Evolutionary conservation across 1,140 invertebrate genomes (phyloP), one percentile per base, ranked within the genome.

Genomic region (Bathynomus jamesi): DNA sequence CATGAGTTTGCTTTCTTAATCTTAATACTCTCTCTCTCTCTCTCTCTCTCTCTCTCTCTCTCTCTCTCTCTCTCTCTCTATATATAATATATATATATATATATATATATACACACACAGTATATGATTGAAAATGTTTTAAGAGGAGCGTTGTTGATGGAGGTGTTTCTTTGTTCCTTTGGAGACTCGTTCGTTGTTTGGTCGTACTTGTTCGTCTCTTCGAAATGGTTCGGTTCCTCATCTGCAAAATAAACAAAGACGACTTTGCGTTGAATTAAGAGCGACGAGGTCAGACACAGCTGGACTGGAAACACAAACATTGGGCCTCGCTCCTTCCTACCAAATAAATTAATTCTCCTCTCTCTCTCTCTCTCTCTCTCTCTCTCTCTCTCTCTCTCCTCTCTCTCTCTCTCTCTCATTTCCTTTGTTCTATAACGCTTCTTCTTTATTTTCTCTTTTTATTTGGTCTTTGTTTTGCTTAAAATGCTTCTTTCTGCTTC

Each of bases 21-120:
- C 40, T 53, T 21, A 17, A 11, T 40, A 17, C 40, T 53, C 40
- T 53, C 40, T 53, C 40, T 53, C 5, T 5, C 5, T 53, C 40
- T 53, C 40, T 53, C 40, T 53, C 40, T 53, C 40, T 53, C 40
- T 53, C 40, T 53, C 40, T 53, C 40, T 53, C 40, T 53, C 5
- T 5, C 5, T 53, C 40, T 53, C 40, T 53, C 32, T 53, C 40
- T 53, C 40, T 53, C 21, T 53, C 13, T 2, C 13, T 53, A 53
- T 53, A 53, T 53, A 53, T 53, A 53, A 53, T 53, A 53, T 53
- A 53, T 53, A 53, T 53, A 53, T 53, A 53, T 53, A 53, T 53
- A 53, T 3, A 3, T 53, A 53, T 53, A 53, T 53, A 53, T 53
- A 53, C 21, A 53, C 21, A 53, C 21, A 53, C 21, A 53, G 32